Conservation (phyloP, 2,113 vertebrate species). For the Hemibagrus wyckioides region DNA sequence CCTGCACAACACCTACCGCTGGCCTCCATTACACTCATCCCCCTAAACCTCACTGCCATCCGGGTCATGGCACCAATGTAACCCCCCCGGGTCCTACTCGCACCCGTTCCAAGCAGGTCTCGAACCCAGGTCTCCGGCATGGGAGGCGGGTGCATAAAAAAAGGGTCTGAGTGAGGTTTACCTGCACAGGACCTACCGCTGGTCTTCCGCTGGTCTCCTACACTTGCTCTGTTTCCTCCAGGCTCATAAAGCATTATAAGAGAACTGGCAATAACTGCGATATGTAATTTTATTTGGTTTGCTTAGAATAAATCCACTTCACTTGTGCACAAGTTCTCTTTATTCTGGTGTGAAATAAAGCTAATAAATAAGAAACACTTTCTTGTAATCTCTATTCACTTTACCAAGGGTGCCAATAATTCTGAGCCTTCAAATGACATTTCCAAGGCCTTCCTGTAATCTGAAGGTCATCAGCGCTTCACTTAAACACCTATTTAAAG, state of each 20-base stretch:
- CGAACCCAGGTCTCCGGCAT: too few species aligned
- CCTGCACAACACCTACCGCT: too few species aligned
- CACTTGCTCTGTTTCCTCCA: not conserved
- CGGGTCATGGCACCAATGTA: too few species aligned
- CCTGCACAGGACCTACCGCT: too few species aligned
- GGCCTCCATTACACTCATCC: too few species aligned
- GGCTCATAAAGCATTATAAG: not conserved
- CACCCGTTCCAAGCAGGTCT: too few species aligned
- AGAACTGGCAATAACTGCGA: not conserved
- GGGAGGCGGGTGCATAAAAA: too few species aligned
- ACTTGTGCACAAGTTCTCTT: not conserved
- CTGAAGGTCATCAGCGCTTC: not conserved
- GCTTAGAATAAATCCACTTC: not conserved
- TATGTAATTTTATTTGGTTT: not conserved
- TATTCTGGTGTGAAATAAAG: not conserved
- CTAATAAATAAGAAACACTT: not conserved
- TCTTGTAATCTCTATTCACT: not conserved
- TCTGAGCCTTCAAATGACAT: not conserved
- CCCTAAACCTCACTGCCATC: too few species aligned
- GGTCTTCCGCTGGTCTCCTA: too few species aligned
- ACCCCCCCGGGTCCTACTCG: too few species aligned
- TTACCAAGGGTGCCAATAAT: not conserved
- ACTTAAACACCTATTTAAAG: not conserved
- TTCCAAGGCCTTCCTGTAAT: not conserved
- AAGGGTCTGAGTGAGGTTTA: too few species aligned